Evolutionary conservation across 2,113 vertebrate genomes (phyloP).

Genomic region (Chitala chitala): DNA sequence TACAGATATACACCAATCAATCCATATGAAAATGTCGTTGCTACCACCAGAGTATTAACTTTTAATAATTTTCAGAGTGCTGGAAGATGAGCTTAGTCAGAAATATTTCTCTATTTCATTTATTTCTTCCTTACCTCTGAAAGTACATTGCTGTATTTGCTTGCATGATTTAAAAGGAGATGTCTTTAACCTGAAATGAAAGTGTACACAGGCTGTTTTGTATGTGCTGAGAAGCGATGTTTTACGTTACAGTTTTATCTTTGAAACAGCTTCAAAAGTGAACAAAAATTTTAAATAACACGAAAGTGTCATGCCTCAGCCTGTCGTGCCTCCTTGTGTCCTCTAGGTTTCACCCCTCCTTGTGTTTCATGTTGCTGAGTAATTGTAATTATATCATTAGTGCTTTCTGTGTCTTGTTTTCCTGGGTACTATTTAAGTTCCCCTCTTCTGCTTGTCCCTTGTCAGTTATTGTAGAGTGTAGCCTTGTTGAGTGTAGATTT

Average conservation of each 20-base stretch:
- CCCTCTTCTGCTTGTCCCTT: too few species aligned
- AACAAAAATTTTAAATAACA: too few species aligned
- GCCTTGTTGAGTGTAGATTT: too few species aligned
- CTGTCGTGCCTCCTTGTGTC: too few species aligned
- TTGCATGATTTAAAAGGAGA: not conserved
- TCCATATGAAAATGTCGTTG: conserved; percentile 9
- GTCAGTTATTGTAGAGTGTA: too few species aligned
- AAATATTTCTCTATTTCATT: conserved; percentile 1
- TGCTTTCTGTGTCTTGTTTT: too few species aligned
- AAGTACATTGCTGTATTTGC: not conserved
- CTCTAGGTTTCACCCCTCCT: too few species aligned
- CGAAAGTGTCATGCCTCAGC: too few species aligned
- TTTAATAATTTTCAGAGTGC: conserved; percentile 4
- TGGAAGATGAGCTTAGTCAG: conserved; percentile 5
- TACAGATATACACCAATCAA: conserved; percentile 5
- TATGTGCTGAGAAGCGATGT: not conserved
- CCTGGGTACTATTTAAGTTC: too few species aligned
- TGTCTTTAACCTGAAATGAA: not conserved
- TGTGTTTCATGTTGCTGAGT: too few species aligned
- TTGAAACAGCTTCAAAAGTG: not conserved
- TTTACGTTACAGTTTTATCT: not conserved
- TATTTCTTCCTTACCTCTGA: not conserved
- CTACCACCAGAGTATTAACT: conserved; percentile 7
- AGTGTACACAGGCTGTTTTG: not conserved
- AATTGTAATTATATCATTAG: too few species aligned